Base-by-base conservation (phyloP, 2,797 vertebrate species). In the Myotis vivesi region DNA sequence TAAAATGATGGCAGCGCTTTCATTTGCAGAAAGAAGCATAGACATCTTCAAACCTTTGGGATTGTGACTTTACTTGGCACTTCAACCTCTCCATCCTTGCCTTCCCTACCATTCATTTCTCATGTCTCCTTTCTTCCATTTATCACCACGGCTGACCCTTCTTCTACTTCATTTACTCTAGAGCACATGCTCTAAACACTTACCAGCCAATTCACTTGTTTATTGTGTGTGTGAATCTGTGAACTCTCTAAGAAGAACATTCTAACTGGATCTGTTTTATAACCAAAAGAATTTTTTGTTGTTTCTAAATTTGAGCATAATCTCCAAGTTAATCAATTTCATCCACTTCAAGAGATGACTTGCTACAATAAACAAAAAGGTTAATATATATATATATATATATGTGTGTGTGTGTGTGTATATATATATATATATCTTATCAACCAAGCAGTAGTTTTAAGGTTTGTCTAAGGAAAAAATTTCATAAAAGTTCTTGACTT, bases 1-100 rank as follows among this genome's bases (percentile, higher is more conserved):
- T 53, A 76, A 88, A 95, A 73, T 64, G 46, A 83, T n/a, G 23
- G 15, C 84, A 51, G 19, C 10, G 55, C 49, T 92, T 92, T 91
- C 36, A 33, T 87, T 30, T 10, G 30, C 87, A 93, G 87, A 53
- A 89, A 69, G 59, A 57, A 66, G 19, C 44, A 20, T 8, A 41
- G 12, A 57, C 19, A 64, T 44, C 22, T 49, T 25, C 13, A 92
- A 86, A 25, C 3, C 38, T 38, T 76, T 20, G 2, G 2, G 38
- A 11, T 62, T 11, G 2, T 41, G 28, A 53, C 9, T 62, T 44
- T 49, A 5, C 46, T 41, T 66, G 62, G 44, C 5, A 0, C 28
- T 55, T 62, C 36, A 7, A 87, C 49, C n/a, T 30, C 1, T 13
- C 51, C 22, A 23, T 64, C 23, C 13, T 33, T 5, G 36, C 25